Base-by-base conservation (phyloP, 2,888 invertebrate species). In the Laothoe populi region DNA sequence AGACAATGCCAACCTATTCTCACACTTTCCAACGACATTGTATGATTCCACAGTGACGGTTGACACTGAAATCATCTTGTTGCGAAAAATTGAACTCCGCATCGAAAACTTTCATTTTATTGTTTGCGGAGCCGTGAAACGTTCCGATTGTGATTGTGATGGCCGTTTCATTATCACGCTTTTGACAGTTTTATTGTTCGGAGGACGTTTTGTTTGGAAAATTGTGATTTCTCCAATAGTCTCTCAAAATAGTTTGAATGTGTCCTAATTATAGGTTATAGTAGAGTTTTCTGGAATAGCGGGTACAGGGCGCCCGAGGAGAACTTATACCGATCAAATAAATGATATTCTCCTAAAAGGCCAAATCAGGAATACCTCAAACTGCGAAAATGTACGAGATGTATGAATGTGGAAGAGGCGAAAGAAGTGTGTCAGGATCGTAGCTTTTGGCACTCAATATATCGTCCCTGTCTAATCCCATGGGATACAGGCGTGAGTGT, bases 1-100 rank as follows among this genome's bases (percentile, higher is more conserved):
- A 82, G 81, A 85, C 79, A 77, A 75, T 74, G 81, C 77, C 75
- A 71, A 69, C 74, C 19, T 77, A 82, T 89, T 91, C 92, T 84
- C 92, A 91, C 90, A 92, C 92, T 92, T 92, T 92, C 92, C 83
- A 91, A 79, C 83, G 77, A 81, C 75, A 88, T 90, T 91, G 89
- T 90, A 88, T 88, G 87, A 76, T 81, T 81, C 2, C 44, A 44
- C 79, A 78, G 78, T 82, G 76, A 76, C 74, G 70, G 70, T 45
- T 24, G 45, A 26, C 45, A 72, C 67, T 75, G 79, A 75, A 79
- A 84, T 81, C 19, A 7, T 31, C 57, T 19, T 21, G 40, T 40
- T n/a, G n/a, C 13, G 23, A 40, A 45, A 11, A 24, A 45, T 35
- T 16, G 31, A 59, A 59, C n/a, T 2, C 5, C n/a, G n/a, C 19